Base-by-base conservation (phyloP, 2,888 invertebrate species). In the Eurois occulta region DNA sequence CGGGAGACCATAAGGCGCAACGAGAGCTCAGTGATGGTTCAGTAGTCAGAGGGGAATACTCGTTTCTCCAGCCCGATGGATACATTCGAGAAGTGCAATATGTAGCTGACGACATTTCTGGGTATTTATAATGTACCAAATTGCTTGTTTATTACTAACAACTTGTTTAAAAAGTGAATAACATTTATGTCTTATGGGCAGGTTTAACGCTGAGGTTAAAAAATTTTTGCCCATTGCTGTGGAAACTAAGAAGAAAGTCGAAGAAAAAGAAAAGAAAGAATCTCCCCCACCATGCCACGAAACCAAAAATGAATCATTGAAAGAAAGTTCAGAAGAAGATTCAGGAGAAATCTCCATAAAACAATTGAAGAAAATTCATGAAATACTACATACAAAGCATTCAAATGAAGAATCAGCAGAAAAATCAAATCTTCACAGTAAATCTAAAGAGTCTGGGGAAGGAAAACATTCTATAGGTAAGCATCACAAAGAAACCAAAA, bases 31-130 rank as follows among this genome's bases (percentile, higher is more conserved):
- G 97, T 80, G 97, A 97, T 87, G 97, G 97, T 11, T 94, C 95
- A 78, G 94, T 95, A 46, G 97, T 97, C 28, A 96, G 95, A 72
- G 97, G 97, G 60, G 95, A 96, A 80, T 97, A 97, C 91, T 95
- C 97, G 4, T 94, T 97, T 72, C 91, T 97, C 48, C 97, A 97
- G 91, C 97, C 97, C 11, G 97, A 97, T 86, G 97, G 97, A 77
- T 95, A 95, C 78, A 90, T 96, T 64, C 94, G 97, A 41, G 97
- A 97, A 87, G 97, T 97, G 16, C 94, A 96, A 86, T 97, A 97
- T 88, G 95, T 95, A 58, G 97, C 97, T 78, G 97, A 97, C 87
- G 96, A 97, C 79, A 89, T 95, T 77, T 94, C 92, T 89, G 97
- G 97, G 95, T 95, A 92, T 91, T 80, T 84, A 48, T 67, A 70